phyloP scores from a whole-genome alignment of 2,888 invertebrate species.

The Pterobdella sp. region DNA sequence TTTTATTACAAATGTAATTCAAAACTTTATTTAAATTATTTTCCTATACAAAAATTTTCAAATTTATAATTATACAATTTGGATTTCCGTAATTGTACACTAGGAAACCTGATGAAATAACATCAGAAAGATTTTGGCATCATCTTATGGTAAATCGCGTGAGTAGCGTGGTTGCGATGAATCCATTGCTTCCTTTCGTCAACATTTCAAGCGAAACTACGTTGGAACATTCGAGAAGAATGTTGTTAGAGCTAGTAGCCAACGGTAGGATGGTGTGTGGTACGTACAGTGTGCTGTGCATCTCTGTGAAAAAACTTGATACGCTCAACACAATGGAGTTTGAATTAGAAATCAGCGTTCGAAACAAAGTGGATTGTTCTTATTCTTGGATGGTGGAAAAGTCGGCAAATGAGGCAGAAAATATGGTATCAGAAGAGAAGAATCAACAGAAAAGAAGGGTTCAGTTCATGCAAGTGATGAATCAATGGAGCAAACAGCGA shows the following conservation, averaged over 20 bases:
- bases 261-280: neutral
- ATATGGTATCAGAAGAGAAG: neutral
- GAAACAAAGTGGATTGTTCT: neutral
- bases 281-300: neutral
- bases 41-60: neutral
- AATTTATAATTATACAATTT: no score
- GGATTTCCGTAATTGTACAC: no score
- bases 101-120: neutral
- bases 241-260: constrained; percentile 1
- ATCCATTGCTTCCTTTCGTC: neutral
- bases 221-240: neutral
- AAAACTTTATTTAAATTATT: neutral
- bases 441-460: neutral
- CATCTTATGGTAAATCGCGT: neutral
- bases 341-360: neutral
- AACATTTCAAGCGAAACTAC: neutral
- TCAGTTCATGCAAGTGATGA: neutral
- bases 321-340: neutral
- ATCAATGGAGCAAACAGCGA: neutral
- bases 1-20: neutral
- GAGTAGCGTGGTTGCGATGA: neutral
- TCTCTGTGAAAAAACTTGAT: neutral
- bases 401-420: neutral
- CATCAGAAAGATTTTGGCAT: neutral
- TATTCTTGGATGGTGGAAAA: constrained; percentile 10